phyloP scores from a whole-genome alignment of 2,888 invertebrate genomes.

The Coleophora flavipennella region DNA sequence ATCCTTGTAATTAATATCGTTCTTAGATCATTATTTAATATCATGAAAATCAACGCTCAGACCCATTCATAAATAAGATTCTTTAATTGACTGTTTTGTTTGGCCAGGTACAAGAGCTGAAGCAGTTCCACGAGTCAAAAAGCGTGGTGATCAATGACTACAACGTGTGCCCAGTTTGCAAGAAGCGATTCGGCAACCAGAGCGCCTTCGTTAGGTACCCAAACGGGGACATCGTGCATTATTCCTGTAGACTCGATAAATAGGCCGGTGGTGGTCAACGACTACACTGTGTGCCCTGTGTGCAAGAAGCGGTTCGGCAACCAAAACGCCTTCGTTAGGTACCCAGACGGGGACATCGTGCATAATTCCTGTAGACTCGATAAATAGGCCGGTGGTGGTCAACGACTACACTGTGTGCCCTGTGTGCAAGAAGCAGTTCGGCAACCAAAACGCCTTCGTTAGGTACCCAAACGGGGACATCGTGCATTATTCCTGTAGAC shows the following conservation, averaged over 20 bases:
- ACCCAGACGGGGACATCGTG: conserved; percentile 92
- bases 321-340: conserved; percentile 94
- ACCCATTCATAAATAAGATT: too few species aligned
- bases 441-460: conserved; percentile 94
- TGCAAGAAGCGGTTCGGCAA: conserved; percentile 95
- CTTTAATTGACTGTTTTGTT: neutral
- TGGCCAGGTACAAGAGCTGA: conserved; percentile 80
- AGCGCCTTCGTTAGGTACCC: conserved; percentile 95
- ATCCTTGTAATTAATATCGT: too few species aligned
- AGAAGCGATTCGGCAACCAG: conserved; percentile 93
- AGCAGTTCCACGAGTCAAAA: conserved; percentile 86
- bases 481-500: conserved; percentile 90
- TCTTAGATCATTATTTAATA: too few species aligned
- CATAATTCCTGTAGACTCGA: conserved; percentile 85
- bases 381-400: conserved; percentile 81
- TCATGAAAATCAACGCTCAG: too few species aligned
- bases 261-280: conserved; percentile 84
- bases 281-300: conserved; percentile 89
- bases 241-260: conserved; percentile 80
- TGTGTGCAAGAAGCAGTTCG: conserved; percentile 94
- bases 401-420: conserved; percentile 91
- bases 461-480: conserved; percentile 92
- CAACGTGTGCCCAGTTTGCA: conserved; percentile 92
- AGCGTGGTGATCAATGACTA: conserved; percentile 88
- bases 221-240: conserved; percentile 93